Percentiles rank a stretch among this genome's conserved stretches.
Conservation (phyloP, 2,797 vertebrate genomes). For the Cichlasoma orientale region DNA sequence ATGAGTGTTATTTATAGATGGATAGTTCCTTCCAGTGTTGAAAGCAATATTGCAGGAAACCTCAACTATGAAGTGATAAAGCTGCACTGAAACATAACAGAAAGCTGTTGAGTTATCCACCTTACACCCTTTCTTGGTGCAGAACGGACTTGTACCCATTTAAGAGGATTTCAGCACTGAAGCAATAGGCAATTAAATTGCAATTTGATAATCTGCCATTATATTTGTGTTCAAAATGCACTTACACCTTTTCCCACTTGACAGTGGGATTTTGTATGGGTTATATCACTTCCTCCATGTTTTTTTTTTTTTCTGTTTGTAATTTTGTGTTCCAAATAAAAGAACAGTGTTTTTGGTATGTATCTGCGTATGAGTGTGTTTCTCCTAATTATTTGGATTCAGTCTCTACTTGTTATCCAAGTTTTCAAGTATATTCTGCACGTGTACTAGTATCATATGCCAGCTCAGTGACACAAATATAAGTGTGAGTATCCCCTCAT, state of each 20-base stretch:
- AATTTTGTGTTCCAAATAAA: conserved; percentile 71
- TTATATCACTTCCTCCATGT: conserved; percentile 53
- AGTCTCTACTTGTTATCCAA: background rate
- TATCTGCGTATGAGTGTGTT: background rate
- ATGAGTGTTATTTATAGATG: conserved; percentile 24
- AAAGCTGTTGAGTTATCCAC: conserved; percentile 27
- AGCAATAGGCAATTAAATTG: conserved; percentile 47
- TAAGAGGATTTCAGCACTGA: conserved; percentile 50
- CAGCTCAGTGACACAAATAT: conserved; percentile 38
- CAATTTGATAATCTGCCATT: conserved; percentile 51
- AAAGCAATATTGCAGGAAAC: conserved; percentile 42
- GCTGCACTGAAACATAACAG: conserved; percentile 30
- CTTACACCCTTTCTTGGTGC: conserved; percentile 45
- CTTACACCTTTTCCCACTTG: conserved; percentile 47
- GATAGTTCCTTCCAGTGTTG: conserved; percentile 19
- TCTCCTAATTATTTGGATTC: background rate
- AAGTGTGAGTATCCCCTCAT: conserved; percentile 61
- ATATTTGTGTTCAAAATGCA: conserved; percentile 60
- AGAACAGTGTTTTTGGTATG: conserved; percentile 65
- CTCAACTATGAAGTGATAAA: conserved; percentile 17
- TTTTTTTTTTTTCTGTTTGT: conserved; percentile 39
- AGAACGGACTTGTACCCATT: conserved; percentile 33
- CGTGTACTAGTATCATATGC: background rate
- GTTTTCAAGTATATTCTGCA: background rate
- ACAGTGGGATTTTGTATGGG: conserved; percentile 20